Percentiles rank a stretch among this genome's conserved stretches.
These are phyloP conservation scores for Pelagia noctiluca DNA, from an alignment of 30 jellyfish, hydroid and myxozoan genomes.

Conservation along the genomic window DNA sequence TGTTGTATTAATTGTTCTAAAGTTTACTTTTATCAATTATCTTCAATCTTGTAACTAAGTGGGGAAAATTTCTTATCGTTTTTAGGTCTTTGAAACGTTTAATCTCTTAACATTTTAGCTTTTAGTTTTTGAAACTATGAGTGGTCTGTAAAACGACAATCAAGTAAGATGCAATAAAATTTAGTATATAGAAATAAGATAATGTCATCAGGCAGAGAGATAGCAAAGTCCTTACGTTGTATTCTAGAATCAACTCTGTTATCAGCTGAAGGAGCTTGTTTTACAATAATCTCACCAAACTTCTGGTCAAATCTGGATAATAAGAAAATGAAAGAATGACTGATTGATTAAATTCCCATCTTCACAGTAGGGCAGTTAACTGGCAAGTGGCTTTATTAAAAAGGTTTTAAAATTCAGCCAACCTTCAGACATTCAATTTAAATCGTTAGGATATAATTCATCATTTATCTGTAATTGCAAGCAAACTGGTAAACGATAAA, in stretches of 20 bases:
- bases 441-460: no score
- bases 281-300: conserved; percentile 65
- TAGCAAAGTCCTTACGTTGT: conserved; percentile 38
- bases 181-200: not conserved
- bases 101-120: no score
- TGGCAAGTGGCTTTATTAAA: no score
- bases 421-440: no score
- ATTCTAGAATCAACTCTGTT: conserved; percentile 67
- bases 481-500: no score
- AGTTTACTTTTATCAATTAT: no score
- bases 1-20: no score
- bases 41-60: not conserved
- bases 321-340: no score
- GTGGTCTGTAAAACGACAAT: not conserved
- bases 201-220: not conserved
- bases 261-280: conserved; percentile 63
- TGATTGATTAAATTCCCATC: no score
- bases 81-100: not conserved
- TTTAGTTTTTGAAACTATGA: not conserved
- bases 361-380: no score
- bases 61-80: not conserved
- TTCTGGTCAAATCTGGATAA: conserved; percentile 69
- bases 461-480: no score
- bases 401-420: no score
- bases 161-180: not conserved